These are phyloP conservation scores for Orussus abietinus DNA, from an alignment of 1,140 invertebrate species.

Conservation along the genomic window DNA sequence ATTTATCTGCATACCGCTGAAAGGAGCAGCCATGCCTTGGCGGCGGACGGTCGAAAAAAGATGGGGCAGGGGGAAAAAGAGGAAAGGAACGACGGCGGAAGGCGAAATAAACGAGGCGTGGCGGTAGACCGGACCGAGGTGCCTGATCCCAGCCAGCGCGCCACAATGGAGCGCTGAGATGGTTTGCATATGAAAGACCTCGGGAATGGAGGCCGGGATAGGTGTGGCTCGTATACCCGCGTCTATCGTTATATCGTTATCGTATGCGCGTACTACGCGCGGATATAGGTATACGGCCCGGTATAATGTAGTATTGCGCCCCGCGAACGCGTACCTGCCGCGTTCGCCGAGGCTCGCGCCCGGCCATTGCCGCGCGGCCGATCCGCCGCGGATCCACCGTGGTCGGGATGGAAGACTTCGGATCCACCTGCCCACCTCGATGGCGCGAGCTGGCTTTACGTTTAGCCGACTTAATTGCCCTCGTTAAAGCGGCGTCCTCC, in stretches of 20 bases:
- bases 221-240: slow-evolving; percentile 21
- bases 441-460: too few species aligned
- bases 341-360: too few species aligned
- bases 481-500: too few species aligned
- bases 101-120: slow-evolving; percentile 43
- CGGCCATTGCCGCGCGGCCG: too few species aligned
- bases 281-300: too few species aligned
- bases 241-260: slow-evolving; percentile 31
- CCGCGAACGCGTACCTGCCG: too few species aligned
- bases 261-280: too few species aligned
- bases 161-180: slow-evolving; percentile 40
- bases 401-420: too few species aligned
- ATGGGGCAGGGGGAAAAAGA: slow-evolving; percentile 5
- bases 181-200: slow-evolving; percentile 49
- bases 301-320: too few species aligned
- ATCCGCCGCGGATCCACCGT: too few species aligned
- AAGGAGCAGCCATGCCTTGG: slow-evolving; percentile 22
- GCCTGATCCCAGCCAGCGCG: slow-evolving; percentile 40
- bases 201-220: slow-evolving; percentile 27
- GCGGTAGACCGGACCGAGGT: slow-evolving; percentile 42
- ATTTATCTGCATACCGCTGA: slow-evolving; percentile 34
- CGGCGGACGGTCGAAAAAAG: slow-evolving; percentile 13
- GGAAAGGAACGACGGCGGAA: not conserved
- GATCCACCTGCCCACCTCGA: too few species aligned
- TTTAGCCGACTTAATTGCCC: too few species aligned